These are phyloP conservation scores for Harpagifer antarcticus DNA, from an alignment of 2,797 vertebrate genomes.

Conservation along the genomic window DNA sequence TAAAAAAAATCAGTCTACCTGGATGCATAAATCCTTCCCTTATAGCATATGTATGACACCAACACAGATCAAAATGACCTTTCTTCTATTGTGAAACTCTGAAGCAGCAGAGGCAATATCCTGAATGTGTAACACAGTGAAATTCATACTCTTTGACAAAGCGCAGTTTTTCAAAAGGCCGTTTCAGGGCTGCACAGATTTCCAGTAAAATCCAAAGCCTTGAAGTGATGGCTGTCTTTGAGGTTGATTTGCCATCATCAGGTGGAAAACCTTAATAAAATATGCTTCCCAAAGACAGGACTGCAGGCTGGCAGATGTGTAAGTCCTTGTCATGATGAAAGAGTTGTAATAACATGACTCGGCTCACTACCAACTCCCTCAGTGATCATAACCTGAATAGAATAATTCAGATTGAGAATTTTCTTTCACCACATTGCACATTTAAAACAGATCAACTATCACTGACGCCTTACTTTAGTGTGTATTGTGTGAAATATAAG, in stretches of 20 bases:
- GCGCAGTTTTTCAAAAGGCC: not conserved
- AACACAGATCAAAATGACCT: conserved; percentile 29
- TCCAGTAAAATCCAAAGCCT: conserved; percentile 18
- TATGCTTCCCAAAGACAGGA: conserved; percentile 10
- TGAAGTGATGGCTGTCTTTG: conserved; percentile 26
- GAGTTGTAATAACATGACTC: conserved; percentile 19
- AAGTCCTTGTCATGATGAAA: conserved; percentile 33
- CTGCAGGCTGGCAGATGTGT: conserved; percentile 15
- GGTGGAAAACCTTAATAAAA: conserved; percentile 27
- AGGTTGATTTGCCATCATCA: conserved; percentile 32
- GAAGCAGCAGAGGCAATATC: conserved; percentile 16
- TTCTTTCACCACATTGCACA: not conserved
- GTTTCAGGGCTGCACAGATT: conserved; percentile 3
- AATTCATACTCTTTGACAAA: conserved; percentile 2
- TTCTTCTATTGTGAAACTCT: conserved; percentile 19
- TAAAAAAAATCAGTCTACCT: not conserved
- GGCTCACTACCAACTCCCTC: conserved; percentile 11
- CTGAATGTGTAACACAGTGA: conserved; percentile 12
- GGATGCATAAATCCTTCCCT: conserved; percentile 25
- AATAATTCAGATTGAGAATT: conserved; percentile 1
- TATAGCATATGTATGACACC: conserved; percentile 7
- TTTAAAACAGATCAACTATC: not conserved
- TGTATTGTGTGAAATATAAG: not conserved
- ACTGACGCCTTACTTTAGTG: not conserved
- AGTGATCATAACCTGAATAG: conserved; percentile 6